Percentiles rank a stretch among this genome's conserved stretches.
These are phyloP conservation scores for Amiota minor DNA, from an alignment of 2,888 invertebrate genomes.

Conservation along the genomic window DNA sequence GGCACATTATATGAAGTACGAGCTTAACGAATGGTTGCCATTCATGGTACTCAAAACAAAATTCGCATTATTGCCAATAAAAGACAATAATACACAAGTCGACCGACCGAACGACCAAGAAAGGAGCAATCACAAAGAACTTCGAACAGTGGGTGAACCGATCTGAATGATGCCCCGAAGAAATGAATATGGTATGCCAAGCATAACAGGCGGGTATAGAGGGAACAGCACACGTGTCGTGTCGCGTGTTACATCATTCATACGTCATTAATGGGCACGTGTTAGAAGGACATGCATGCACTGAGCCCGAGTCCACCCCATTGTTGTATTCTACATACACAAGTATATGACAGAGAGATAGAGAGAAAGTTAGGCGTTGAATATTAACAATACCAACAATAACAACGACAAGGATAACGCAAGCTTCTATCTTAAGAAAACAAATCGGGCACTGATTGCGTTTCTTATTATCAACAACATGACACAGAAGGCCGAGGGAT, in stretches of 20 bases:
- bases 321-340: neutral
- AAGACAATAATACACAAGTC: conserved; percentile 17
- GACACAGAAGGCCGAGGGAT: neutral
- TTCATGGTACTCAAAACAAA: conserved; percentile 14
- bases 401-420: conserved; percentile 20
- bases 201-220: conserved; percentile 50
- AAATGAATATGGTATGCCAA: neutral
- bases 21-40: conserved; percentile 33
- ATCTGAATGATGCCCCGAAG: conserved; percentile 7
- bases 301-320: conserved; percentile 27
- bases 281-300: conserved; percentile 52
- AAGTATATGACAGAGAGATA: no score
- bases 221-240: conserved; percentile 62
- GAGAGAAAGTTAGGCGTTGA: conserved; percentile 38
- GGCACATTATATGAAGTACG: conserved; percentile 44
- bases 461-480: conserved; percentile 60
- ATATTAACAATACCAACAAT: conserved; percentile 54
- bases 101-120: conserved; percentile 34
- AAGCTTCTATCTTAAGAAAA: conserved; percentile 65
- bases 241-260: conserved; percentile 75
- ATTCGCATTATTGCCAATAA: conserved; percentile 23
- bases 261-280: conserved; percentile 75
- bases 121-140: conserved; percentile 51
- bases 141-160: neutral
- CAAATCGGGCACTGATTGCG: conserved; percentile 70